Conservation (phyloP, 2,797 vertebrate species). For the Phoeniculus purpureus region DNA sequence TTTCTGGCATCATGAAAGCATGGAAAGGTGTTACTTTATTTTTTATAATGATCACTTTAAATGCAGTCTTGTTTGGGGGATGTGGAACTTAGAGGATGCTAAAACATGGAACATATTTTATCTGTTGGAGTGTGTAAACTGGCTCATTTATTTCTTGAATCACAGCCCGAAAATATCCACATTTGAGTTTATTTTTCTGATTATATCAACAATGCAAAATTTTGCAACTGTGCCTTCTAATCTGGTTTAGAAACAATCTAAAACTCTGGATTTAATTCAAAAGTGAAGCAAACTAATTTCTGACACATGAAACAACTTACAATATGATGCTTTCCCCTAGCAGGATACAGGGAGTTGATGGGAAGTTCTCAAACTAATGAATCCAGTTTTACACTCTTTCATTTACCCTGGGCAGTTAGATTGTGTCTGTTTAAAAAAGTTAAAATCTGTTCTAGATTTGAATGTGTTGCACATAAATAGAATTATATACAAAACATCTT, state of each 20-base stretch:
- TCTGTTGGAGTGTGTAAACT: background rate
- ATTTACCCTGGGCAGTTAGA: background rate
- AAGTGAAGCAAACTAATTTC: background rate
- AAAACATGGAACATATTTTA: background rate
- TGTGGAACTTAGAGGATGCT: background rate
- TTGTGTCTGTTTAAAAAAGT: background rate
- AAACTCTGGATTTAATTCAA: background rate
- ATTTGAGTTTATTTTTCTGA: background rate
- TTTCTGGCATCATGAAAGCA: background rate
- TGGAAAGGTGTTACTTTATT: background rate
- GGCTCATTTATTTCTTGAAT: background rate
- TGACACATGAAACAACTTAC: background rate
- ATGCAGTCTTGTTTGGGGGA: accelerated
- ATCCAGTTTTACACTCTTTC: background rate
- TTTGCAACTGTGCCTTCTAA: background rate
- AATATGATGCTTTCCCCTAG: background rate
- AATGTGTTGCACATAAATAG: background rate
- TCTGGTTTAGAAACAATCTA: background rate
- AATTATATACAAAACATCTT: background rate
- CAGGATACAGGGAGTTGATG: background rate
- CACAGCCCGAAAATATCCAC: background rate
- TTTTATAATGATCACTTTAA: background rate
- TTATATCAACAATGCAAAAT: background rate
- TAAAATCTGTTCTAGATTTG: background rate
- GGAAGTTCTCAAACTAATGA: background rate